Conservation (phyloP, 2,113 vertebrate genomes). For the Tyto alba region DNA sequence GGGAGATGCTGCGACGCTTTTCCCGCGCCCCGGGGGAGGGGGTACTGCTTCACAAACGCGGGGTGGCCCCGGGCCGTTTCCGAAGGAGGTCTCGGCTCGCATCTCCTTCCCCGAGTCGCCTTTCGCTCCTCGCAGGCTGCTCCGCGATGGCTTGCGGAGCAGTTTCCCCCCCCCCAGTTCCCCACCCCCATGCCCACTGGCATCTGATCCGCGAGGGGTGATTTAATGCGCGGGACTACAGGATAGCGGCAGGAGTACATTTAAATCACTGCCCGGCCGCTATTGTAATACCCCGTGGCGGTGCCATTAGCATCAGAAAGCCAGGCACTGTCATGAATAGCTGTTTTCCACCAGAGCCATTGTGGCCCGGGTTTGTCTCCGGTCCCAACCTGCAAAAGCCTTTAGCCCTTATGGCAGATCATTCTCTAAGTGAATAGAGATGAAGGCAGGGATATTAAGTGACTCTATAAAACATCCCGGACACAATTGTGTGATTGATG, state of each 20-base stretch:
- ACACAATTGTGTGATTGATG: slow-evolving; percentile 99
- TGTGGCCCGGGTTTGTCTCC: slow-evolving; percentile 69
- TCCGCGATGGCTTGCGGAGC: neutral
- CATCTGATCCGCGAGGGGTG: slow-evolving; percentile 19
- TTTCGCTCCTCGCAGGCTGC: neutral
- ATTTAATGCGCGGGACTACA: slow-evolving; percentile 60
- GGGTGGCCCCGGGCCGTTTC: neutral
- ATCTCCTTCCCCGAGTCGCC: neutral
- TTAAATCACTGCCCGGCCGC: slow-evolving; percentile 58
- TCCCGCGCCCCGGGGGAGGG: neutral
- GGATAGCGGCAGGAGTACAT: slow-evolving; percentile 33
- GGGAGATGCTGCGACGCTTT: neutral
- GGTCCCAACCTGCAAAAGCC: slow-evolving; percentile 78
- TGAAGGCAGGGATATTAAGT: slow-evolving; percentile 99
- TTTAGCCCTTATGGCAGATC: slow-evolving; percentile 88
- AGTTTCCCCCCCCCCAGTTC: neutral
- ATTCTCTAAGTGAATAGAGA: slow-evolving; percentile 96
- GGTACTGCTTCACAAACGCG: too few relatives aligned
- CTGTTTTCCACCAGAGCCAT: slow-evolving; percentile 67
- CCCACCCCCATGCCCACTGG: neutral
- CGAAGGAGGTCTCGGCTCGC: accelerated
- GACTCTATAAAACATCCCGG: slow-evolving; percentile 98
- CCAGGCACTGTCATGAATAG: slow-evolving; percentile 45
- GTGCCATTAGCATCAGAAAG: slow-evolving; percentile 79
- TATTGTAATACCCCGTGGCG: slow-evolving; percentile 60